Conservation (phyloP, 2,113 vertebrate genomes). For the Hyaena hyaena region DNA sequence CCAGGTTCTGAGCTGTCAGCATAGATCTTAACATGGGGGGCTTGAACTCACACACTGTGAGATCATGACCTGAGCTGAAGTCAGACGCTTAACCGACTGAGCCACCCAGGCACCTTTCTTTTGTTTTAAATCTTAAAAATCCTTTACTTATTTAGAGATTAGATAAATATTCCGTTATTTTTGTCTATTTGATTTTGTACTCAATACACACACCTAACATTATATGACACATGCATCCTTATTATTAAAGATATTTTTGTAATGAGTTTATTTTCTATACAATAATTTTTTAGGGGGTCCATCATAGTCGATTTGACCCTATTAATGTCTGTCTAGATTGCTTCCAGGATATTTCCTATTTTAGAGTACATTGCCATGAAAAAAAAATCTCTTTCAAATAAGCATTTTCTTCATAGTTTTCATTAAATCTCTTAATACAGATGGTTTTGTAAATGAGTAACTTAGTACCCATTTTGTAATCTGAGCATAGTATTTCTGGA, state of each 20-base stretch:
- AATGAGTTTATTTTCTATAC: not conserved
- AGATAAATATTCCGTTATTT: not conserved
- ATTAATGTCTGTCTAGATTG: not conserved
- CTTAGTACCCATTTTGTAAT: not conserved
- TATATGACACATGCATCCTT: not conserved
- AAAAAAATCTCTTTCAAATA: not conserved
- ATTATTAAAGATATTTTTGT: not conserved
- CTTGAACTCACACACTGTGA: no score
- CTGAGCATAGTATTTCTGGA: rapidly evolving
- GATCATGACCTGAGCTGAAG: no score
- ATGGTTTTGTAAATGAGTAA: not conserved
- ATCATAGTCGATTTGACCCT: not conserved
- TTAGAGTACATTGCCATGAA: not conserved
- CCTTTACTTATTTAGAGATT: not conserved
- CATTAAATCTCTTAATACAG: not conserved
- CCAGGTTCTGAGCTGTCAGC: no score
- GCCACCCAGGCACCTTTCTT: not conserved
- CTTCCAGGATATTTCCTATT: not conserved
- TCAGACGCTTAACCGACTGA: no score
- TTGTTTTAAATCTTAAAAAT: not conserved
- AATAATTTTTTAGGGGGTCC: not conserved
- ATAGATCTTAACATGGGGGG: no score
- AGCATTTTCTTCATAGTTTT: not conserved
- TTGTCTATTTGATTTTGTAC: not conserved
- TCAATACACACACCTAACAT: not conserved